Evolutionary conservation across 2,888 invertebrate genomes (phyloP), one percentile per base, ranked within the genome.

Genomic region (Nephrotoma flavescens): DNA sequence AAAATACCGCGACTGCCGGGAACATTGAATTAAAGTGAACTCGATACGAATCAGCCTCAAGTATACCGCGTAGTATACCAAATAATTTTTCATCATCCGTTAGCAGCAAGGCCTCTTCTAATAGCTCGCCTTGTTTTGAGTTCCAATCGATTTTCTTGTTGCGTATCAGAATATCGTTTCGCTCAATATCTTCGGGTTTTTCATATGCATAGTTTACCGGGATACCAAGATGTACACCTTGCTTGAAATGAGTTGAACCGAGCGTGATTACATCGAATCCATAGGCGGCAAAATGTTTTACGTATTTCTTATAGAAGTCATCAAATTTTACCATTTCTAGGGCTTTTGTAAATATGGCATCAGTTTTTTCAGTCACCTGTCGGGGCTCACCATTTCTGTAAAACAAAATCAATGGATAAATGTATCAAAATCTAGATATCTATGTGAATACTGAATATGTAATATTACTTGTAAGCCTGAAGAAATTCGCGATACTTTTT

Each of bases 21-120:
- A 93, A 93, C 0, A 92, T 86, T 0, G 94, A 92, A 88, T 95
- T 94, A 85, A 93, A 89, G 0, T 94, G 90, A 2, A 94, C 90
- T 89, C 94, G 93, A 87, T 93, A 91, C 57, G 94, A 94, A 88
- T 94, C 92, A 2, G 93, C 90, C 91, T 94, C 93, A 87, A 95
- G 90, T 86, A 97, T 93, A 91, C 96, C 95, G 88, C 95, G 93
- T 87, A 96, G 96, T 42, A 97, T 94, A 0, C 95, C 96, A 92
- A 96, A 97, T 87, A 95, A 92, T 90, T 96, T 95, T 9, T 96
- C 97, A 88, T 95, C 94, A 88, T 96, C 95, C 12, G 95, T 95
- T n/a, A 97, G 90, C 3, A 96, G 91, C 42, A 97, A 89, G 0
- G 96, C 93, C 12, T 95, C 91, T 86, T 94, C 91, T 84, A 97